Conservation (phyloP, 2,797 vertebrate genomes). For the Helarctos malayanus region DNA sequence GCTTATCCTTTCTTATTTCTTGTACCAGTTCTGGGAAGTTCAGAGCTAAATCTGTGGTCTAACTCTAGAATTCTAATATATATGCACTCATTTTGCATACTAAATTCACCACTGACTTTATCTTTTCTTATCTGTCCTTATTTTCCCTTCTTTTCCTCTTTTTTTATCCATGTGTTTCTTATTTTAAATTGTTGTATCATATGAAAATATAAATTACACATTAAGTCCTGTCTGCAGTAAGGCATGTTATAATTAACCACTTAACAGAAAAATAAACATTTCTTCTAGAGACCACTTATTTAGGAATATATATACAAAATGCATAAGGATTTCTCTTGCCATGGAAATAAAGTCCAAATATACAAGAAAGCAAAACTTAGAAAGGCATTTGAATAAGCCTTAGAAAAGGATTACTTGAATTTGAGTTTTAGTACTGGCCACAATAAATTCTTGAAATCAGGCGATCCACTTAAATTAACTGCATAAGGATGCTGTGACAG, state of each 20-base stretch:
- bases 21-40: background rate
- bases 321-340: background rate
- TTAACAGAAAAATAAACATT: slow-evolving; percentile 29
- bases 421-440: background rate
- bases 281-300: background rate
- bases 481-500: background rate
- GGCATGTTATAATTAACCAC: background rate
- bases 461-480: background rate
- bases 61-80: background rate
- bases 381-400: background rate
- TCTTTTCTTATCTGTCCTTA: background rate
- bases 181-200: background rate
- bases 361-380: background rate
- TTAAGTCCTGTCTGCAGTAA: background rate
- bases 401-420: background rate
- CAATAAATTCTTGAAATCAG: background rate
- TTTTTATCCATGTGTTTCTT: background rate
- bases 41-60: background rate
- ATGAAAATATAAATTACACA: slow-evolving; percentile 41
- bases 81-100: background rate
- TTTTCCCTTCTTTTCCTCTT: background rate
- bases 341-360: slow-evolving; percentile 1
- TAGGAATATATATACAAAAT: slow-evolving; percentile 6
- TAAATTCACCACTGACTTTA: background rate
- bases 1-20: background rate